Evolutionary conservation across 1,140 invertebrate genomes (phyloP).

Genomic region (Drosophila kikkawai): DNA sequence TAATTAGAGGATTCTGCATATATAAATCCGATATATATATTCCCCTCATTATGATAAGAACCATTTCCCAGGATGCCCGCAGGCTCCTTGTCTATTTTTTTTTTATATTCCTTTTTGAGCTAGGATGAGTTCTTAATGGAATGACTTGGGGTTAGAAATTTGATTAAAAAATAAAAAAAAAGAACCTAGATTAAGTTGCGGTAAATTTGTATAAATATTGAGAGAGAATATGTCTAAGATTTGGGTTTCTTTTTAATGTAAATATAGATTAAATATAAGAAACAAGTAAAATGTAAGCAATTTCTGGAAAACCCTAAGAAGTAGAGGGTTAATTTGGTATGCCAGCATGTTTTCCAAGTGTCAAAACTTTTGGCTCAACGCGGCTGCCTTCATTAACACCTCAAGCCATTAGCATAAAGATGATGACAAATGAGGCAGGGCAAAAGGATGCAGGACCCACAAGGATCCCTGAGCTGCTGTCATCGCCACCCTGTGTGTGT

Average conservation of each 20-base stretch:
- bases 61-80: slow-evolving; percentile 16
- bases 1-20: slow-evolving; percentile 43
- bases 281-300: no score
- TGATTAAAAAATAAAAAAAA: background rate
- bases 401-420: slow-evolving; percentile 72
- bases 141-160: slow-evolving; percentile 24
- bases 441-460: slow-evolving; percentile 4
- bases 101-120: background rate
- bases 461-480: slow-evolving; percentile 17
- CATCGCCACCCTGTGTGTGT: slow-evolving; percentile 43
- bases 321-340: slow-evolving; percentile 7
- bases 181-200: slow-evolving; percentile 3
- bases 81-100: background rate
- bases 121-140: slow-evolving; percentile 28
- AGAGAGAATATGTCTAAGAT: background rate
- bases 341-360: slow-evolving; percentile 7
- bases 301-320: no score
- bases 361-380: slow-evolving; percentile 8
- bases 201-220: background rate
- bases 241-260: background rate
- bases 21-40: slow-evolving; percentile 38
- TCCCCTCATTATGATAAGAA: slow-evolving; percentile 38
- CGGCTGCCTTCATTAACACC: slow-evolving; percentile 56
- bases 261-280: no score
- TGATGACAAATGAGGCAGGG: slow-evolving; percentile 69